Percentiles rank a stretch among this genome's conserved stretches.
phyloP scores from a whole-genome alignment of 1,140 invertebrate species.

The Campoletis sonorensis region DNA sequence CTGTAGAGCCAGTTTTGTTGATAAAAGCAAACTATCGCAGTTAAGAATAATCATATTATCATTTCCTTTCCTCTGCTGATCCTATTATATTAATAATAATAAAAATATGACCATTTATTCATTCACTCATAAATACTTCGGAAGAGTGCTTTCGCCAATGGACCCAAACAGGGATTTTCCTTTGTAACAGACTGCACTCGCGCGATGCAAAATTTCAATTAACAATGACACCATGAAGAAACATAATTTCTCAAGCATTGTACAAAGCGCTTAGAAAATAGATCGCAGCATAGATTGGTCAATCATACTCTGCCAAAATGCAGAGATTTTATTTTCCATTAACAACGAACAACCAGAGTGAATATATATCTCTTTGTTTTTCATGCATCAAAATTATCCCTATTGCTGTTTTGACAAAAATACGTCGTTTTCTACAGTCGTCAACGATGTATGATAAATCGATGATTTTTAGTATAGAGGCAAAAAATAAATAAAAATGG shows the following conservation, averaged over 20 bases:
- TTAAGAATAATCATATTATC: too few relatives aligned
- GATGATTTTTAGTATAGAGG: neutral
- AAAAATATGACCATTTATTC: neutral
- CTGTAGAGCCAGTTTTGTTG: neutral
- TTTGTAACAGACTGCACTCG: too few relatives aligned
- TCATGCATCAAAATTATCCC: neutral
- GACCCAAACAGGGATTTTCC: too few relatives aligned
- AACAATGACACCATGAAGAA: neutral
- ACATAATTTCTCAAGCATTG: neutral
- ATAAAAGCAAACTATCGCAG: neutral
- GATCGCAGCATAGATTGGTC: neutral
- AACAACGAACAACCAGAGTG: too few relatives aligned
- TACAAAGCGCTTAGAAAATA: neutral
- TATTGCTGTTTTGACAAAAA: neutral
- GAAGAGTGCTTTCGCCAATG: neutral
- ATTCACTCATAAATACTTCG: neutral
- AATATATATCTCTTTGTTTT: neutral
- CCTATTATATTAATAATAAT: neutral
- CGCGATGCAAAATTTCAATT: neutral
- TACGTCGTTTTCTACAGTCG: neutral
- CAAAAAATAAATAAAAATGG: neutral
- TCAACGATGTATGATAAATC: too few relatives aligned
- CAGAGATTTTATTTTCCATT: too few relatives aligned
- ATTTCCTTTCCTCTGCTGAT: neutral
- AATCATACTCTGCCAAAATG: neutral